Percentiles rank a stretch among this genome's conserved stretches.
These are phyloP conservation scores for Volucella inflata DNA, from an alignment of 2,888 invertebrate genomes.

Conservation along the genomic window DNA sequence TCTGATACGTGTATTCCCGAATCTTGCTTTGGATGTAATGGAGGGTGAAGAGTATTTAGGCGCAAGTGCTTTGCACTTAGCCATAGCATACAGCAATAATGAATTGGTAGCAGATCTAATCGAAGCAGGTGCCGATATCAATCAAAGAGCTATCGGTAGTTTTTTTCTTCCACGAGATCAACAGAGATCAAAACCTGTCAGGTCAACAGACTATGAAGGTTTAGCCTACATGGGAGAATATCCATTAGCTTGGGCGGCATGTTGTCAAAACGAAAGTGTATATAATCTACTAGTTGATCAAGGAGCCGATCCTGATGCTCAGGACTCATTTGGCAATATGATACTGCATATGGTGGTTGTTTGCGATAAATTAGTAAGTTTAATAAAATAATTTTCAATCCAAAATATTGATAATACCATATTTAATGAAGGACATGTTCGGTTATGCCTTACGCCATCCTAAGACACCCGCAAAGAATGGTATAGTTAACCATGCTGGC, in stretches of 20 bases:
- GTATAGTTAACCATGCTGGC: conserved; percentile 94
- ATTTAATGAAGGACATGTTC: conserved; percentile 93
- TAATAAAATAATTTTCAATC: neutral
- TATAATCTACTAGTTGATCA: conserved; percentile 97
- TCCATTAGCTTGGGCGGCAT: conserved; percentile 98
- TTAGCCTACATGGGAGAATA: conserved; percentile 98
- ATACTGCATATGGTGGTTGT: conserved; percentile 99
- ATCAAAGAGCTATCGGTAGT: conserved; percentile 96
- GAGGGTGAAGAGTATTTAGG: conserved; percentile 99
- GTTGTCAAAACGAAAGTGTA: conserved; percentile 97
- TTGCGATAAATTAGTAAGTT: conserved; percentile 94
- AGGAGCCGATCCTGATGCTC: conserved; percentile 97
- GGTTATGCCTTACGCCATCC: conserved; percentile 98
- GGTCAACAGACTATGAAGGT: conserved; percentile 97
- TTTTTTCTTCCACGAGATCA: conserved; percentile 98
- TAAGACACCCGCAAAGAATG: conserved; percentile 95
- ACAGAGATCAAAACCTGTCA: conserved; percentile 90
- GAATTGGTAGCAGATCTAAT: conserved; percentile 96
- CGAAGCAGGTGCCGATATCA: conserved; percentile 95
- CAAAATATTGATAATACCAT: neutral
- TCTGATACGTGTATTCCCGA: conserved; percentile 95
- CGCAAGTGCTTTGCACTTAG: conserved; percentile 96
- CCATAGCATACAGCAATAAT: conserved; percentile 98
- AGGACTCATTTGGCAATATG: conserved; percentile 98
- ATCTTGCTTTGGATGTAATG: conserved; percentile 95